phyloP scores from a whole-genome alignment of 2,888 invertebrate species.

The Amiota minor region DNA sequence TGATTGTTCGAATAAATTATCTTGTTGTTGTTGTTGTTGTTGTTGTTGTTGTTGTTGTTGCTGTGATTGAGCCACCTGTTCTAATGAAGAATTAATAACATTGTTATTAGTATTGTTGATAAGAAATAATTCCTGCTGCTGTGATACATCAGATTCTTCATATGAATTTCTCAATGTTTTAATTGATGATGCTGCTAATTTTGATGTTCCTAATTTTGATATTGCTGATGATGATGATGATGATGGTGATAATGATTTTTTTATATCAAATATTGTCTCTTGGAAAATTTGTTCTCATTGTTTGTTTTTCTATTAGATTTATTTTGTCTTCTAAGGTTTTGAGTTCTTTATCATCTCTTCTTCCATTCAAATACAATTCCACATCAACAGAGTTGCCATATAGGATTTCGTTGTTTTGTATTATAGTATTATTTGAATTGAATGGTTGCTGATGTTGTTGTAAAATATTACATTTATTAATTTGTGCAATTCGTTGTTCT shows the following conservation, averaged over 20 bases:
- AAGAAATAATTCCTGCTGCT: background rate
- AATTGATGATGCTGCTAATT: background rate
- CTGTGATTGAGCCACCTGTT: background rate
- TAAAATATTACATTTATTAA: conserved; percentile 14
- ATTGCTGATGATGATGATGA: background rate
- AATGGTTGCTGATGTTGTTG: conserved; percentile 12
- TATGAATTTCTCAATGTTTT: background rate
- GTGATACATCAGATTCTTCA: background rate
- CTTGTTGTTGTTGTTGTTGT: conserved; percentile 48
- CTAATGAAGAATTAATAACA: too few species aligned
- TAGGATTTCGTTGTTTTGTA: background rate
- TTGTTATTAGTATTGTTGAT: too few species aligned
- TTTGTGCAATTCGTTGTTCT: conserved; percentile 20
- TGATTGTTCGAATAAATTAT: background rate
- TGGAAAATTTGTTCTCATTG: too few species aligned
- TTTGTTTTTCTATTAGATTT: too few species aligned
- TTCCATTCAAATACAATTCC: too few species aligned
- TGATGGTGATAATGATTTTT: background rate
- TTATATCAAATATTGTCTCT: too few species aligned
- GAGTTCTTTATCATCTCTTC: too few species aligned
- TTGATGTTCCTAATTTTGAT: background rate
- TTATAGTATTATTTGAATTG: too few species aligned
- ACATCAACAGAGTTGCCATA: too few species aligned
- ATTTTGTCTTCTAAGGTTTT: too few species aligned
- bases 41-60: conserved; percentile 15